Conservation (phyloP, 2,113 vertebrate genomes). For the Abramis brama region DNA sequence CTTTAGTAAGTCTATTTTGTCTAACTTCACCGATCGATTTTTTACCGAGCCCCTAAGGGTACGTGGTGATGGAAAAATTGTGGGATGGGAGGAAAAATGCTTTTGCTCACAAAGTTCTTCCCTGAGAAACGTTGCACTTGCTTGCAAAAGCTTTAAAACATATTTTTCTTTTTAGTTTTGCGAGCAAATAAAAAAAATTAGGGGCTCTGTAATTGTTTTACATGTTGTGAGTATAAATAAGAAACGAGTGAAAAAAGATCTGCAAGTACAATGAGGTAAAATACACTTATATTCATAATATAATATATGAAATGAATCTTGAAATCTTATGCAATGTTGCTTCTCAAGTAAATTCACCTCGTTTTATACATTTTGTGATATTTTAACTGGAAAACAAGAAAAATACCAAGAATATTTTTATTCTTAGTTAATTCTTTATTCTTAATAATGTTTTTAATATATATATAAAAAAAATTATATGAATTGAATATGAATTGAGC, state of each 20-base stretch:
- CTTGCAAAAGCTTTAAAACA: not conserved
- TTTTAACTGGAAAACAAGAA: not conserved
- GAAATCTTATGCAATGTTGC: not conserved
- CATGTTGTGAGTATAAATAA: not conserved
- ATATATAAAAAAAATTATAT: too few relatives aligned
- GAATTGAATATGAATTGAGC: too few relatives aligned
- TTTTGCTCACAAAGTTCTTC: not conserved
- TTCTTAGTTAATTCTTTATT: not conserved
- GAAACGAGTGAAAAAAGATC: too few relatives aligned
- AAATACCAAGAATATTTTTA: too few relatives aligned
- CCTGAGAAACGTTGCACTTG: not conserved
- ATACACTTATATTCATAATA: not conserved
- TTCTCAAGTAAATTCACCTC: not conserved
- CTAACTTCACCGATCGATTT: not conserved
- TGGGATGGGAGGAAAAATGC: not conserved
- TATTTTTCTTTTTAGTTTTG: too few relatives aligned
- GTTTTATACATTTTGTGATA: not conserved
- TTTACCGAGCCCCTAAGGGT: not conserved
- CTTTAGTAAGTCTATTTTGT: not conserved
- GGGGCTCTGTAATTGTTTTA: not conserved
- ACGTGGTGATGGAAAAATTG: not conserved
- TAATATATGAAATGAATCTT: not conserved
- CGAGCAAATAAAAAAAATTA: not conserved
- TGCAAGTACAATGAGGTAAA: too few relatives aligned
- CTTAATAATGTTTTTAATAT: not conserved